A percentile compares a stretch with the other conserved stretches of the same genome.
phyloP scores from a whole-genome alignment of 2,888 invertebrate genomes.

The Homarus gammarus region DNA sequence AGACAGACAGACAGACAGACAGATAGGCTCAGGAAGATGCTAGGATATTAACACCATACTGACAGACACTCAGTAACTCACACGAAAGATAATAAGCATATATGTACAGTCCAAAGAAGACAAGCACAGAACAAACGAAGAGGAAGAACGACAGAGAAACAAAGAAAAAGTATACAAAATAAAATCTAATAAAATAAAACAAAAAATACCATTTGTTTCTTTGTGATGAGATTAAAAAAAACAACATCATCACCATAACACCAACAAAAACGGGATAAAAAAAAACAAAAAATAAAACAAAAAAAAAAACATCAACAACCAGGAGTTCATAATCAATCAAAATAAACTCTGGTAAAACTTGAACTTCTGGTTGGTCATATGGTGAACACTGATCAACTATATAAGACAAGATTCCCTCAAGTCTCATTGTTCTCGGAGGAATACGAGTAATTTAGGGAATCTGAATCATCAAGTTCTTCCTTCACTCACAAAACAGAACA shows the following conservation, averaged over 20 bases:
- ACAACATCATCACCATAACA: neutral
- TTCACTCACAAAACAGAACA: neutral
- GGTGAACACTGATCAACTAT: neutral
- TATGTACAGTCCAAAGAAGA: neutral
- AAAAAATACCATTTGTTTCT: neutral
- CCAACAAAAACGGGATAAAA: neutral
- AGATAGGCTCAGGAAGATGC: too few relatives aligned
- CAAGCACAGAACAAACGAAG: conserved; percentile 8
- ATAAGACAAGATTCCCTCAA: neutral
- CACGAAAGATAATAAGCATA: neutral
- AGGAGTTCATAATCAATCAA: neutral
- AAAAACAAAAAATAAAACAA: neutral
- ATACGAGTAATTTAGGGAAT: neutral
- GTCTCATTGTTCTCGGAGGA: neutral
- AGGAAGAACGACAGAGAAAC: neutral
- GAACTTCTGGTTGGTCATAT: neutral
- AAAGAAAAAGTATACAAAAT: neutral
- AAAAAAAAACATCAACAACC: neutral
- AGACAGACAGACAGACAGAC: too few relatives aligned
- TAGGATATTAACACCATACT: too few relatives aligned
- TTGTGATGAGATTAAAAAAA: neutral
- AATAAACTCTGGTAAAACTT: neutral
- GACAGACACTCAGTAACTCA: too few relatives aligned
- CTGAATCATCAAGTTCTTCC: neutral
- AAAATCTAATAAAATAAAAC: too few relatives aligned